Percentiles rank a stretch among this genome's conserved stretches.
Evolutionary conservation across 1,140 invertebrate species (phyloP).

Genomic region (Dryas iulia): DNA sequence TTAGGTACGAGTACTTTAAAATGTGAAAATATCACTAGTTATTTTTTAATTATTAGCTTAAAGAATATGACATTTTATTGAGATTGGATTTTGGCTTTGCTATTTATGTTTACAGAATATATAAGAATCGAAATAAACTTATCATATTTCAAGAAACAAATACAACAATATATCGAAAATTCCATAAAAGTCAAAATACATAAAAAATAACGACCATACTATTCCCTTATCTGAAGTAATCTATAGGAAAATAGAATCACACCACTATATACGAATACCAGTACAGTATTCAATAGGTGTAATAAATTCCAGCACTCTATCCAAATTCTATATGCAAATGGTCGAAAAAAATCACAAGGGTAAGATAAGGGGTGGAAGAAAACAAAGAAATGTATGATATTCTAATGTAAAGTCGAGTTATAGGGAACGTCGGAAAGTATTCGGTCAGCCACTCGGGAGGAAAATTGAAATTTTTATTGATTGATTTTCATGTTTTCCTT

Average conservation of each 20-base stretch:
- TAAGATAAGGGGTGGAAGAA: slow-evolving; percentile 5
- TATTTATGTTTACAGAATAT: neutral
- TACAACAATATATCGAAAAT: neutral
- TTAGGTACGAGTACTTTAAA: too few relatives aligned
- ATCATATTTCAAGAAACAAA: neutral
- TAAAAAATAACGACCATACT: neutral
- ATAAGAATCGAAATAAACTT: neutral
- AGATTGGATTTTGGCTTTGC: too few relatives aligned
- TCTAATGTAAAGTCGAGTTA: slow-evolving; percentile 15
- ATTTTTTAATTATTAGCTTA: too few relatives aligned
- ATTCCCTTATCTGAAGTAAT: neutral
- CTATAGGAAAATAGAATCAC: slow-evolving; percentile 10
- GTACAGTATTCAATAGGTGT: neutral
- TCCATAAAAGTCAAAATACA: neutral
- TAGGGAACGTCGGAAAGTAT: neutral
- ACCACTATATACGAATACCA: slow-evolving; percentile 1
- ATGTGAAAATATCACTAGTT: too few relatives aligned
- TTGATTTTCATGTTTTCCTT: neutral
- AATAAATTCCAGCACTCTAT: slow-evolving; percentile 18
- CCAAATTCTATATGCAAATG: slow-evolving; percentile 18
- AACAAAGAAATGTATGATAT: slow-evolving; percentile 17
- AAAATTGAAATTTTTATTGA: slow-evolving; percentile 9
- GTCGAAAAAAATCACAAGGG: slow-evolving; percentile 14
- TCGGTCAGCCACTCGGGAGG: neutral
- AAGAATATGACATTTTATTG: too few relatives aligned